Evolutionary conservation across 1,140 invertebrate species (phyloP), one percentile per base, ranked within the genome.

Genomic region (Sesamia nonagrioides): DNA sequence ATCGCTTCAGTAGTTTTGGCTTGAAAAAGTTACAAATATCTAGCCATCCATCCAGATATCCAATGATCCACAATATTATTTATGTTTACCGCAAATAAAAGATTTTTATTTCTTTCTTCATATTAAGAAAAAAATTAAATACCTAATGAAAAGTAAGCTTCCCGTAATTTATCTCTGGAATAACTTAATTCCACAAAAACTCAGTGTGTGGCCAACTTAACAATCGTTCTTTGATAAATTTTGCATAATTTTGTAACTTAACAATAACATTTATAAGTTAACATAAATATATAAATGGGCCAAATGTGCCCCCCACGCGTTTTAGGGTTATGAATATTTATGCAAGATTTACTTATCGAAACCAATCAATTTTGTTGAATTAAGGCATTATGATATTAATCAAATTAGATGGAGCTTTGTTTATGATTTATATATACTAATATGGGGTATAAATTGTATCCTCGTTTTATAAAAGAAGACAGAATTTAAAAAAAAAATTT

Each of bases 181-280:
- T 42, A 66, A 27, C 37, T 48, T 68, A 75, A 75, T 75, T 48
- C n/a, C 7, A 42, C 17, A 63, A 75, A 50, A 75, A 13, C 73
- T 61, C 21, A 75, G 56, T 75, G 73, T 75, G 73, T 75, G 73
- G 73, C 4, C 56, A 1, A 52, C 9, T 52, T 27, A 74, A 48
- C 33, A 63, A 48, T 61, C 68, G n/a, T 33, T 75, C 58, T 63
- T 63, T 48, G 73, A 63, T 75, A 27, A 37, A 15, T 63, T 75
- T 75, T 58, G 45, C 73, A 75, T 75, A 75, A 75, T 75, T 75
- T 75, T 75, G 48, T 75, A 61, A 75, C n/a, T 18, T 40, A n/a
- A 63, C 56, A 60, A 48, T 21, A 48, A 42, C 27, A 61, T 27
- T 60, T 48, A 61, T 42, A 42, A 60, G 8, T 17, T 48, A 4